Evolutionary conservation across 2,113 vertebrate genomes (phyloP).

Genomic region (Micronycteris hirsuta): DNA sequence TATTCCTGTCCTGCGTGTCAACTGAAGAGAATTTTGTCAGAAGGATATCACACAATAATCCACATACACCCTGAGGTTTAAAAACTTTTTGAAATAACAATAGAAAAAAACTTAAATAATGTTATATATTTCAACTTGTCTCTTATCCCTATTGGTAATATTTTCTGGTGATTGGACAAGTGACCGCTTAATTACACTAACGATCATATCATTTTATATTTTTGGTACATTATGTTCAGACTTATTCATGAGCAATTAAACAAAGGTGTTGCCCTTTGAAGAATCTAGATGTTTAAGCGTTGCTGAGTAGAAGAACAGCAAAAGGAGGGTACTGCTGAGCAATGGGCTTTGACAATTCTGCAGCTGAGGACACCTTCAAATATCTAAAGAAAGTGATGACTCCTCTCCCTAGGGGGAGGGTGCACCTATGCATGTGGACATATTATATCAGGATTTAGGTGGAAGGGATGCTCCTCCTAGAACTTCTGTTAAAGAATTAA

Average conservation of each 20-base stretch:
- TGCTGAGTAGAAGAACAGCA: background rate
- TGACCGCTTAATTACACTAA: background rate
- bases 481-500: background rate
- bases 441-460: background rate
- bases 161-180: background rate
- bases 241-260: background rate
- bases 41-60: background rate
- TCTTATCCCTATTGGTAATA: background rate
- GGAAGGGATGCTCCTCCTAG: background rate
- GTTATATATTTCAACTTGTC: background rate
- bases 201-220: background rate
- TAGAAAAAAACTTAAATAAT: background rate
- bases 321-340: background rate
- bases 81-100: background rate
- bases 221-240: background rate
- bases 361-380: background rate
- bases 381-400: background rate
- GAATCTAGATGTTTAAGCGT: background rate
- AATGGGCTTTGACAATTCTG: background rate
- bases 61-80: background rate
- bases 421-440: too few species aligned
- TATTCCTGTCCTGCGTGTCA: constrained; percentile 17
- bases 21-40: background rate
- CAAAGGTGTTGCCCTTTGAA: background rate
- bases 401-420: fast-evolving